Evolutionary conservation across 2,888 invertebrate species (phyloP), one percentile per base, ranked within the genome.

Genomic region (Diadegma fenestrale): DNA sequence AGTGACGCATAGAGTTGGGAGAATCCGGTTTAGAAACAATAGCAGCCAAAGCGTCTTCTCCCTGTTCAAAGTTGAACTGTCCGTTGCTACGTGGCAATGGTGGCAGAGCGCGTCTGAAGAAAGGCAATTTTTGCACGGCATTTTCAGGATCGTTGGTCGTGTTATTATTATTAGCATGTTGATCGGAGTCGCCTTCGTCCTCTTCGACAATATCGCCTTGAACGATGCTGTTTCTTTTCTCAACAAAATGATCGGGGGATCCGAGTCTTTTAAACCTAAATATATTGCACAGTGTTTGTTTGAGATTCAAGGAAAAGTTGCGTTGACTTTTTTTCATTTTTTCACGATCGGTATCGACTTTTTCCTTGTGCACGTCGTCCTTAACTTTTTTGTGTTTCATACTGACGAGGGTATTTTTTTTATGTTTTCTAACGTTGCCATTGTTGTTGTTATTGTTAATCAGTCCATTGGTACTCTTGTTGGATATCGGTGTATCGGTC

Each of bases 201-300:
- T 93, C 94, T 80, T 93, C 93, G 14, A 92, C 92, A 30, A 93
- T 92, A 82, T 93, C 93, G 48, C 92, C 93, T 83, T 93, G 94
- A 26, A 92, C 92, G 79, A 92, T 93, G 86, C 92, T 92, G 83
- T 93, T 93, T 54, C 92, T 86, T 73, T 93, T 93, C 37, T 93
- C 93, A n/a, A 92, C 92, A 76, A 91, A 93, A 84, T 94, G 94
- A 86, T 95, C 95, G 7, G 95, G 95, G 8, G 95, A 95, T 14
- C 95, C 93, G 68, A 95, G 93, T 87, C 95, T 94, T 82, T 95
- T 95, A 91, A 97, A 97, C 90, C 97, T 96, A 94, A 98, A 98
- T 93, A 98, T 96, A 94, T 97, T 97, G 93, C 97, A 98, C 91
- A 98, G 95, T 69, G 97, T 97, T 92, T 97, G 97, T 94, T 97